Evolutionary conservation across 30 jellyfish, hydroid and myxozoan genomes (phyloP), one percentile per base, ranked within the genome.

Genomic region (Aurelia aurita complex sp. Pacific): DNA sequence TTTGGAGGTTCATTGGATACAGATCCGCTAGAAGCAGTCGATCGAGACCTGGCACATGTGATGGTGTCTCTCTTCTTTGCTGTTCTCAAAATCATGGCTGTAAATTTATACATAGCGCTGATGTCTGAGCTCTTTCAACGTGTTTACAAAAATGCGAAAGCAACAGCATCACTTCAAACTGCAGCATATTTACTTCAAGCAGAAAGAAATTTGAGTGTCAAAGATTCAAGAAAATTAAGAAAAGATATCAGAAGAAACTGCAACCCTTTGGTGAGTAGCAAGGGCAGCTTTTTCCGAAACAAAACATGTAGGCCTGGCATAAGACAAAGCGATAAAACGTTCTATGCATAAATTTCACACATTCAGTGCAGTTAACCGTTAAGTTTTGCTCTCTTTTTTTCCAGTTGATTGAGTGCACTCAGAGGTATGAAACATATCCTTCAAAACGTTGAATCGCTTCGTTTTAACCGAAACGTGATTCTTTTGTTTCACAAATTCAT

Each of bases 61-160:
- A 75, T 75, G 89, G 67, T 77, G 19, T 67, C 89, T 5, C 15
- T 77, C 3, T 61, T 60, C 33, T 68, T 74, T 33, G 95, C 89
- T 1, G 43, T 76, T 5, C 76, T 86, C 29, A 76, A 76, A 70
- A 43, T 86, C 62, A 71, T 86, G 77, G 77, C 81, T 10, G 65
- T 70, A 38, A 86, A 86, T 55, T 80, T 86, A 5, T 86, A 61
- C 85, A 86, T 86, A 0, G 83, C 95, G 12, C 53, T 86, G 85
- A 38, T 75, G 73, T 64, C 85, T 3, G 64, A 77, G 15, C 73
- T 77, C 2, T 78, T 79, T 63, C 69, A 54, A 23, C 81, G 96
- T 8, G 86, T 73, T 3, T 79, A 87, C 88, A 60, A 34, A 73
- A 78, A 79, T 50, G 96, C 96, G n/a, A 75, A 69, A 73, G 96